Evolutionary conservation across 2,797 vertebrate species (phyloP), one percentile per base, ranked within the genome.

Genomic region (Lutra lutra): DNA sequence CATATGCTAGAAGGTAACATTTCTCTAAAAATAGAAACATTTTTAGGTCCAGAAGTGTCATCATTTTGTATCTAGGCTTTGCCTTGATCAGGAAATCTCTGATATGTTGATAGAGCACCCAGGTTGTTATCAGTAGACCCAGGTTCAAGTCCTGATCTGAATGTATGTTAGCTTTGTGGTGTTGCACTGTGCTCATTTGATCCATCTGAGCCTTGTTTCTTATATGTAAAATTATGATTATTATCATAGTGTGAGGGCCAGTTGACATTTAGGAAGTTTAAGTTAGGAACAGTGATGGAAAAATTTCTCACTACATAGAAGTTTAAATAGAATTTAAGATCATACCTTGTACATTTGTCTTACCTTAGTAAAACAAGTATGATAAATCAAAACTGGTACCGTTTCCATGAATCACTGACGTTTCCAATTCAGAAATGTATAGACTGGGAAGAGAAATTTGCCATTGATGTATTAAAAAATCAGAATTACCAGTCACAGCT

Each of bases 381-480:
- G 35, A 46, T 73, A 51, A 64, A 46, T 35, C 38, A 25, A 93
- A n/a, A 62, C 27, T 82, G n/a, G 12, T 5, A 51, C 72, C 78
- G 0, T 94, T 92, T 82, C 35, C 78, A 2, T 56, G 43, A 86
- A 20, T 68, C 21, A 25, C 10, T 88, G 32, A 23, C 29, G 2
- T 85, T 90, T 78, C 85, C 56, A 25, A 54, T 80, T 86, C 17
- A 91, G 58, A 94, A 94, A 88, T 88, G 20, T 54, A 35, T 75
- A 64, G 84, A 29, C 18, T 48, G 35, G 48, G 29, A 82, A 72
- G 27, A 86, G 10, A 86, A 79, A 62, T 92, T 62, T 89, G 13
- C 40, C n/a, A 1, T 64, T 48, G 13, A 20, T 86, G 7, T n/a
- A 13, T 43, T 88, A 60, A 66, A 84, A 20, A 20, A 40, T 84